phyloP scores from a whole-genome alignment of 2,888 invertebrate species.

The Netelia virgata region DNA sequence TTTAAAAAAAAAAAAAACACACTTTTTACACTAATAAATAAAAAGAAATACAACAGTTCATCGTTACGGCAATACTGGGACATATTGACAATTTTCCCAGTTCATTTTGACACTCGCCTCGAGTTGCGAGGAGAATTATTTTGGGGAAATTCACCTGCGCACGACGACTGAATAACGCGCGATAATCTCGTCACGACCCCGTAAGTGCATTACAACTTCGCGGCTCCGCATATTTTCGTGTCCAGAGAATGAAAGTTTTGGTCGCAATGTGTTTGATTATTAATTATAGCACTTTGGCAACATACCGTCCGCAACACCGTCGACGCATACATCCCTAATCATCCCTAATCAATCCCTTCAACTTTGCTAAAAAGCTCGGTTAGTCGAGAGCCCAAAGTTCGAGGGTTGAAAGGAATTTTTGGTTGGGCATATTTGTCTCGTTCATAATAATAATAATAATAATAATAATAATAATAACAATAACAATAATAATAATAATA shows the following conservation, averaged over 20 bases:
- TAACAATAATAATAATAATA: no score
- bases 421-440: neutral
- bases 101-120: slow-evolving; percentile 25
- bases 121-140: slow-evolving; percentile 29
- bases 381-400: neutral
- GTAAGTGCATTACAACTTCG: slow-evolving; percentile 76
- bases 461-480: no score
- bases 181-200: slow-evolving; percentile 75
- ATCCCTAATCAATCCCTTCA: slow-evolving; percentile 34
- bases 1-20: neutral
- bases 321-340: slow-evolving; percentile 43
- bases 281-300: slow-evolving; percentile 75
- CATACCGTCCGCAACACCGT: slow-evolving; percentile 61
- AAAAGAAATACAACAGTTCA: neutral
- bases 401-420: neutral
- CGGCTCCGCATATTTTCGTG: slow-evolving; percentile 66
- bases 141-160: slow-evolving; percentile 38
- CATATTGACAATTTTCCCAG: slow-evolving; percentile 9
- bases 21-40: neutral
- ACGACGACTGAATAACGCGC: slow-evolving; percentile 64
- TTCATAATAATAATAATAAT: no score
- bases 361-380: slow-evolving; percentile 28
- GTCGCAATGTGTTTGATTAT: slow-evolving; percentile 77
- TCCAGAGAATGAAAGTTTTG: slow-evolving; percentile 67
- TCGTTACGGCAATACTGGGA: neutral